A percentile compares a stretch with the other conserved stretches of the same genome.
phyloP scores from a whole-genome alignment of 2,113 vertebrate genomes.

The Oxygymnocypris stewartii region DNA sequence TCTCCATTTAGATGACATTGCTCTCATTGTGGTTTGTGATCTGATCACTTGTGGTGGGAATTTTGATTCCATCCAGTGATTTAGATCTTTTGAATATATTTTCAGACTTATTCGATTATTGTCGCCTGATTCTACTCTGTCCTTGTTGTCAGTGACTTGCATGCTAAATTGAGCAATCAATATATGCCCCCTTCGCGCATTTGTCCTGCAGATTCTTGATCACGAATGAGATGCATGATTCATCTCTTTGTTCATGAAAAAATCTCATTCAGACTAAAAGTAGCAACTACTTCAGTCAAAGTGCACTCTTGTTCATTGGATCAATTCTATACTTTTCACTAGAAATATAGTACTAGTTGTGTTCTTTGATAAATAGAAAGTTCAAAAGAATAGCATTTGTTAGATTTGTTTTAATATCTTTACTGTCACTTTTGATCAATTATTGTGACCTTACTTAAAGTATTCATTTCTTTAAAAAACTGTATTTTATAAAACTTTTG shows the following conservation, averaged over 20 bases:
- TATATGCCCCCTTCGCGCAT: not conserved
- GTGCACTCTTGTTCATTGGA: not conserved
- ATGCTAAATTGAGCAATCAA: not conserved
- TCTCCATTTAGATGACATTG: not conserved
- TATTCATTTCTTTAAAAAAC: not conserved
- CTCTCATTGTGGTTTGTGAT: not conserved
- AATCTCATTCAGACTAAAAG: no score
- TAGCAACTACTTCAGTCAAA: not conserved
- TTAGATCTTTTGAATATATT: not conserved
- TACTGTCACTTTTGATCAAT: not conserved
- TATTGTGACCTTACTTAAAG: not conserved
- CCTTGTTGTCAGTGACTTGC: not conserved
- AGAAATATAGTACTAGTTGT: not conserved
- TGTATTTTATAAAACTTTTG: no score
- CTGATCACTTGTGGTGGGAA: not conserved
- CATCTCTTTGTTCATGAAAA: not conserved
- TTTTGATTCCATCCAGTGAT: not conserved
- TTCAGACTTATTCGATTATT: not conserved
- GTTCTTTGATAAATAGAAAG: not conserved
- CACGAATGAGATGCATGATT: not conserved
- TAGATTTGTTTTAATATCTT: not conserved
- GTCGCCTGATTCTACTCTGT: not conserved
- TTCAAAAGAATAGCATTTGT: not conserved
- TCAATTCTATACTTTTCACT: not conserved
- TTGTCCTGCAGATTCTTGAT: not conserved